Evolutionary conservation across 2,797 vertebrate genomes (phyloP), one percentile per base, ranked within the genome.

Genomic region (Eidolon dupreanum): DNA sequence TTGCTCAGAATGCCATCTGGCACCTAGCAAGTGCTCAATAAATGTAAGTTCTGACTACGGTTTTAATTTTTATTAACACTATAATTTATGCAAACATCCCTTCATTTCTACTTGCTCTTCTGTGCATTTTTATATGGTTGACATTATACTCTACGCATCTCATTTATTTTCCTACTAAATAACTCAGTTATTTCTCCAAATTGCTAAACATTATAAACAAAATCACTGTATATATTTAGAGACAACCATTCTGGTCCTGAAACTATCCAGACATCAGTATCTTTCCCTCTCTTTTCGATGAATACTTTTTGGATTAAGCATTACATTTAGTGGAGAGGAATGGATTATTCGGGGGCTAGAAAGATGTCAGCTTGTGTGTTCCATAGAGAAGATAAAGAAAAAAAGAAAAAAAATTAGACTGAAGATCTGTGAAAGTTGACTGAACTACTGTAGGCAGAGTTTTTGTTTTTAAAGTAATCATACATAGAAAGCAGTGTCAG

Each of bases 401-500:
- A 38, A 33, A 33, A 78, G 19, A 49, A 36, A 49, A 9, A 19
- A 57, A 63, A 41, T 26, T 10, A 73, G 74, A 33, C 0, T 0
- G 55, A 36, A 77, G 91, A 43, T 10, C 36, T 59, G 20, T n/a
- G 28, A 49, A 68, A 73, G 59, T 1, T 9, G 13, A 8, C 65
- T 12, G 31, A 68, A n/a, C 11, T 5, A 22, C 0, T 3, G 12
- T 0, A 26, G 92, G 66, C 49, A 22, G 85, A 46, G 63, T 4
- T 81, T 70, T 24, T 49, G 75, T 33, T 61, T 68, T 38, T 20
- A n/a, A 46, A 79, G 46, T 19, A 41, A 20, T 0, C 15, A 53
- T 8, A 46, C 8, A 2, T 0, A 6, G 68, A 75, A 1, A 22
- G 55, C 26, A 0, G 36, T 0, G 88, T 8, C 81, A 2, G 66